Evolutionary conservation across 2,797 vertebrate genomes (phyloP).

Genomic region (Lithobates pipiens): DNA sequence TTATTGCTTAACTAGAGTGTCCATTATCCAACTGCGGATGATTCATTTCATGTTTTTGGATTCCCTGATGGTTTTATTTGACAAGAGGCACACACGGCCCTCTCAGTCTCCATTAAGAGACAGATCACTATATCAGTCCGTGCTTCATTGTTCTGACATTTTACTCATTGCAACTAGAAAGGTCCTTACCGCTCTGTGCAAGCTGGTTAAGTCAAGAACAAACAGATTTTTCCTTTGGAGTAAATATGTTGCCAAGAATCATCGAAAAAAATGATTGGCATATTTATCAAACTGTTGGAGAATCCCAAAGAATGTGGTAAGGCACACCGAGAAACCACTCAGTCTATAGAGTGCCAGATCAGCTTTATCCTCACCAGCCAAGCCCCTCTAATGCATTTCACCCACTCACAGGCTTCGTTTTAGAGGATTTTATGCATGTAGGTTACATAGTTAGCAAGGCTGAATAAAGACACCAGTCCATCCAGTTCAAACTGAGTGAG

Average conservation of each 20-base stretch:
- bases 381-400: no score
- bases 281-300: background rate
- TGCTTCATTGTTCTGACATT: slow-evolving; percentile 9
- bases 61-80: slow-evolving; percentile 51
- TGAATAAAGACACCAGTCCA: no score
- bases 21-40: slow-evolving; percentile 47
- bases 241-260: background rate
- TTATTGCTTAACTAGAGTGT: slow-evolving; percentile 53
- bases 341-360: no score
- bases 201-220: background rate
- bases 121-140: slow-evolving; percentile 19
- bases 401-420: no score
- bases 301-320: background rate
- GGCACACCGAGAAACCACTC: no score
- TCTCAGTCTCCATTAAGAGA: slow-evolving; percentile 19
- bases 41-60: slow-evolving; percentile 51
- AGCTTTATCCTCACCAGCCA: no score
- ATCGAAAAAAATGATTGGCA: no score
- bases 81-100: slow-evolving; percentile 19
- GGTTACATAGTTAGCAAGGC: no score
- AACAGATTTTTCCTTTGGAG: no score
- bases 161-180: background rate
- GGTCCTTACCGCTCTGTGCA: background rate
- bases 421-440: no score
- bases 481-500: no score